A percentile compares a stretch with the other conserved stretches of the same genome.
Evolutionary conservation across 2,797 vertebrate genomes (phyloP).

Genomic region (Schizopygopsis pylzovi): DNA sequence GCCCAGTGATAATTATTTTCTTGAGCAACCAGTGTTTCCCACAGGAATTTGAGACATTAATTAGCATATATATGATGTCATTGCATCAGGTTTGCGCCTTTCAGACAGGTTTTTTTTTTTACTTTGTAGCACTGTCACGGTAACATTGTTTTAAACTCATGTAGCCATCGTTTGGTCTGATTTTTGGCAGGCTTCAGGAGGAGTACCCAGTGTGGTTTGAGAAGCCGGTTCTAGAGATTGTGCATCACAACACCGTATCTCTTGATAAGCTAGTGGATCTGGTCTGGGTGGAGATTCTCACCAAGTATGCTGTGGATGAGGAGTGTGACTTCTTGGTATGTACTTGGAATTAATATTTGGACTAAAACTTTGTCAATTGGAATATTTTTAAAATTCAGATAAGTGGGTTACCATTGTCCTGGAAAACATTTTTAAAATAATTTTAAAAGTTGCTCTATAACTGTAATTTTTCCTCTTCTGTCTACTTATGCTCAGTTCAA

Average conservation of each 20-base stretch:
- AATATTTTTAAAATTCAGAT: neutral
- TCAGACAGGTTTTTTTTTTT: no score
- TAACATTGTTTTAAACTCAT: neutral
- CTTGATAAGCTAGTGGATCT: conserved; percentile 96
- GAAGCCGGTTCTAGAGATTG: conserved; percentile 94
- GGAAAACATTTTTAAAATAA: neutral
- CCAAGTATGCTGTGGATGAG: conserved; percentile 94
- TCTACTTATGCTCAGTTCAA: neutral
- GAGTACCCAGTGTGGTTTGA: conserved; percentile 98
- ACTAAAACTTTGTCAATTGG: neutral
- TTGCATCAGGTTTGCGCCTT: no score
- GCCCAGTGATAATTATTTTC: no score
- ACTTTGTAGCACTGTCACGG: neutral
- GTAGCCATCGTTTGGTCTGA: neutral
- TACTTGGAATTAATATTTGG: conserved; percentile 39
- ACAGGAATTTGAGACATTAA: no score
- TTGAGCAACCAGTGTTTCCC: neutral
- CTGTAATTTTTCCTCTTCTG: neutral
- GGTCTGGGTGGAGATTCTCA: conserved; percentile 97
- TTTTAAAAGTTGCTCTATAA: neutral
- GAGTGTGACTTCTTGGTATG: conserved; percentile 96
- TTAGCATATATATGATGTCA: no score
- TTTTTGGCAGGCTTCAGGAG: conserved; percentile 87
- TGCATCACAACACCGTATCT: conserved; percentile 96
- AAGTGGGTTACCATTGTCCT: neutral